Conservation (phyloP, 2,113 vertebrate species). For the Ceuthmochares aereus region DNA sequence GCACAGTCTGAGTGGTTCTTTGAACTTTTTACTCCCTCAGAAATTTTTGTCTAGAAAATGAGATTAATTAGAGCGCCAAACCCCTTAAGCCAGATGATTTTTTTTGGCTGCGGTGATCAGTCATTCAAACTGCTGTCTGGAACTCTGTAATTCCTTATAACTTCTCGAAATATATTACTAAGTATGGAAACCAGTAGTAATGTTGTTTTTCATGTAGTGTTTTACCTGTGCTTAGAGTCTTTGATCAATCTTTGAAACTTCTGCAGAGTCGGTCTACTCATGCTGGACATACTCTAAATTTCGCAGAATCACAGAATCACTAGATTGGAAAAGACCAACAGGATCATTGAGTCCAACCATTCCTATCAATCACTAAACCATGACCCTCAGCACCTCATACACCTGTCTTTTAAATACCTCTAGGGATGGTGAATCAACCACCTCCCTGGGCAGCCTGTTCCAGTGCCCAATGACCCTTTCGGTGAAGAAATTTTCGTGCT, state of each 20-base stretch:
- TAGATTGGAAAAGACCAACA: too few relatives aligned
- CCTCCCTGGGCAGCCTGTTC: too few relatives aligned
- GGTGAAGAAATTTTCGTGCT: too few relatives aligned
- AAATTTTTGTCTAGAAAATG: background rate
- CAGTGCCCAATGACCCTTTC: too few relatives aligned
- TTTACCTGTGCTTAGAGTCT: background rate
- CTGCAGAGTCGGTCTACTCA: background rate
- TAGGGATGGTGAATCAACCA: too few relatives aligned
- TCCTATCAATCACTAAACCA: too few relatives aligned
- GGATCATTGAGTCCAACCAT: too few relatives aligned
- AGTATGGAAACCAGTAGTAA: background rate
- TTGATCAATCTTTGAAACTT: background rate
- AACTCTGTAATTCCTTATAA: background rate
- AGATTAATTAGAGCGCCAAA: background rate
- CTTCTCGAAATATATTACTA: background rate
- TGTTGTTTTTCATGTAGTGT: background rate
- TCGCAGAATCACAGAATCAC: background rate
- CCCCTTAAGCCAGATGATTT: background rate
- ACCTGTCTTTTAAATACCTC: too few relatives aligned
- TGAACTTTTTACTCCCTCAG: background rate
- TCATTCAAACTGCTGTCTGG: background rate
- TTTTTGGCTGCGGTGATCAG: background rate
- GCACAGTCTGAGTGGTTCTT: background rate
- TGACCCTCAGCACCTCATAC: too few relatives aligned
- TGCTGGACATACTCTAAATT: background rate